Percentiles rank a stretch among this genome's conserved stretches.
phyloP scores from a whole-genome alignment of 2,113 vertebrate genomes.

The Toxotes chatareus region DNA sequence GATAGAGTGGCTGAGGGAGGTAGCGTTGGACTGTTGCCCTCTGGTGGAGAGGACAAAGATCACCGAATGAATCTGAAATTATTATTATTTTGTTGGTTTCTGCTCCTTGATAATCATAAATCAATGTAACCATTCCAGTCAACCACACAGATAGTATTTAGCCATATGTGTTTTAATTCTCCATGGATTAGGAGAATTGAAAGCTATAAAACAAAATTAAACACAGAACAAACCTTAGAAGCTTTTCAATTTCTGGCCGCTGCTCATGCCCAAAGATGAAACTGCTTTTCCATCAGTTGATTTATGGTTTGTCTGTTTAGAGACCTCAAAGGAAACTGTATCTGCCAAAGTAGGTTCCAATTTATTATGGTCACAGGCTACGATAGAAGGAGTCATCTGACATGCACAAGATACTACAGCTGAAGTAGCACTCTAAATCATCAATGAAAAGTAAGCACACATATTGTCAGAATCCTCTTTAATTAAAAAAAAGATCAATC shows the following conservation, averaged over 20 bases:
- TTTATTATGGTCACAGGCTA: not conserved
- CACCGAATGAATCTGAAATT: too few relatives aligned
- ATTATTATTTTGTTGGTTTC: too few relatives aligned
- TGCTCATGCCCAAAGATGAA: too few relatives aligned
- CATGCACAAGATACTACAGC: too few relatives aligned
- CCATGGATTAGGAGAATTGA: not conserved
- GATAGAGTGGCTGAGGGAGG: too few relatives aligned
- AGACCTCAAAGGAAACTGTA: too few relatives aligned
- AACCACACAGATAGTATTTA: not conserved
- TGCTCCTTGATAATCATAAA: too few relatives aligned
- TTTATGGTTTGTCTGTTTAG: too few relatives aligned
- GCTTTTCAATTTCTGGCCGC: too few relatives aligned
- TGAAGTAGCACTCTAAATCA: too few relatives aligned
- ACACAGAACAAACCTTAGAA: not conserved
- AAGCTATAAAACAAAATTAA: not conserved
- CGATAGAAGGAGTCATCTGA: too few relatives aligned
- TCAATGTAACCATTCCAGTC: not conserved
- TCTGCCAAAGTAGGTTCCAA: not conserved
- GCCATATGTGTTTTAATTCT: not conserved
- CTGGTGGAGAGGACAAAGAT: not conserved
- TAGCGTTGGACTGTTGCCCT: not conserved
- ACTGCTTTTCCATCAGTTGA: too few relatives aligned
- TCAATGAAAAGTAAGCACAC: not conserved
- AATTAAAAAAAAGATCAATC: constrained; percentile 20
- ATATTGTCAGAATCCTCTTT: constrained; percentile 34